Evolutionary conservation across 2,888 invertebrate species (phyloP), one percentile per base, ranked within the genome.

Genomic region (Tortricodes alternella): DNA sequence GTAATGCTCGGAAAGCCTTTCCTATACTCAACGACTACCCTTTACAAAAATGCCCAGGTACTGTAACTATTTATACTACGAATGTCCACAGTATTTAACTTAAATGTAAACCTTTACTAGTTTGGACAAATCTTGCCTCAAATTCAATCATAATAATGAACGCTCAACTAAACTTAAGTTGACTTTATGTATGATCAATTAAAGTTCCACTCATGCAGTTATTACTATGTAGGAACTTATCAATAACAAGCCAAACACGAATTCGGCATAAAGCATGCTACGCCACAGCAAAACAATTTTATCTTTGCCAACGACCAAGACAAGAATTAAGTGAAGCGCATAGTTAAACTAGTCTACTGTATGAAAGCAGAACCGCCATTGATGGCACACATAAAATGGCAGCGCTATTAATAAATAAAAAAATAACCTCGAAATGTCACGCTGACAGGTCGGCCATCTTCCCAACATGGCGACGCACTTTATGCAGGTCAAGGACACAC

Each of bases 381-480:
- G 21, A 8, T 3, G 11, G 44, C 16, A 29, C 7, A 44, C 27
- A 44, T 29, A 44, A 29, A 16, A 29, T 44, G 15, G 41, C 39
- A 2, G 35, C 2, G 9, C 19, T 1, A 7, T n/a, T 24, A 16
- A 24, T 41, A 41, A 24, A 41, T 24, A 18, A 9, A 44, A 44
- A 62, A 63, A 58, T 66, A 73, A 85, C 86, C 86, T 84, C 69
- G 51, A 69, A 72, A 78, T 61, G 64, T 74, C 78, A 73, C 65
- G 79, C 48, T 79, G 84, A 80, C 84, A 81, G 76, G 71, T 65
- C 70, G 65, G 67, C 71, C 71, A 66, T 67, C 70, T 70, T 70
- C 67, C 72, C 71, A 81, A 80, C 63, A 83, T 81, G 85, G 80
- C 82, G 76, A 63, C 79, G 75, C 73, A 71, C 81, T 68, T 65